A percentile compares a stretch with the other conserved stretches of the same genome.
These are phyloP conservation scores for Halcyon malimbica DNA, from an alignment of 2,113 vertebrate genomes.

Conservation along the genomic window DNA sequence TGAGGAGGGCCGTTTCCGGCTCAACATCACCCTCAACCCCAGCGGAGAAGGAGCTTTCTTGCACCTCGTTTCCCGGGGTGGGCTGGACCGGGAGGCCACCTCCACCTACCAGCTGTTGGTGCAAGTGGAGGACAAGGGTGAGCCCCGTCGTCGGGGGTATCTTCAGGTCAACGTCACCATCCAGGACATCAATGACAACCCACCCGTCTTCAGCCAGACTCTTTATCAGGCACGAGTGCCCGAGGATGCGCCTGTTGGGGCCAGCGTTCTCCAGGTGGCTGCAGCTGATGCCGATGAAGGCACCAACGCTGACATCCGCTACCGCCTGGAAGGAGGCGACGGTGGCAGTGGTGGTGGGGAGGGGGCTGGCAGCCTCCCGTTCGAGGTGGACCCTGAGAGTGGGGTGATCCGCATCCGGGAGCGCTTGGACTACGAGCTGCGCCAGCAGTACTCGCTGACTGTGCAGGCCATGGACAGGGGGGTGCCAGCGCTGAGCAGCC, in stretches of 20 bases:
- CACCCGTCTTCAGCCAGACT: slow-evolving; percentile 86
- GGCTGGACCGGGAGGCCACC: slow-evolving; percentile 89
- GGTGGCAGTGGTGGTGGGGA: slow-evolving; percentile 30
- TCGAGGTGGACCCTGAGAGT: slow-evolving; percentile 91
- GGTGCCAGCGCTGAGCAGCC: slow-evolving; percentile 86
- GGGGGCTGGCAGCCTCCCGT: slow-evolving; percentile 80
- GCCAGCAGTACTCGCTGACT: slow-evolving; percentile 89
- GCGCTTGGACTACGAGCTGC: slow-evolving; percentile 87
- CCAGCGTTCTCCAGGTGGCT: slow-evolving; percentile 89
- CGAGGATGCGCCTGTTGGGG: slow-evolving; percentile 89
- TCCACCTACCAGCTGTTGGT: slow-evolving; percentile 91
- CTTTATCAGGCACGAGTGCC: slow-evolving; percentile 89
- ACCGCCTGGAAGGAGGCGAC: slow-evolving; percentile 83
- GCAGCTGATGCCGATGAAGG: slow-evolving; percentile 93
- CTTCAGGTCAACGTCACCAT: slow-evolving; percentile 96
- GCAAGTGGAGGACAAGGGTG: slow-evolving; percentile 94
- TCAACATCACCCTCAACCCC: slow-evolving; percentile 96
- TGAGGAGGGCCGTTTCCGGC: slow-evolving; percentile 88
- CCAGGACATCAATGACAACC: slow-evolving; percentile 97
- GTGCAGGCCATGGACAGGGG: slow-evolving; percentile 91
- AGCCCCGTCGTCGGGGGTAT: slow-evolving; percentile 89
- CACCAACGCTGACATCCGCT: slow-evolving; percentile 90
- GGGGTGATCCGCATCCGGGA: slow-evolving; percentile 92
- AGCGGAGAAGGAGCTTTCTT: slow-evolving; percentile 98
- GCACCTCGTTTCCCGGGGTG: slow-evolving; percentile 92